Base-by-base conservation (phyloP, 2,113 vertebrate species). In the Axis porcinus region DNA sequence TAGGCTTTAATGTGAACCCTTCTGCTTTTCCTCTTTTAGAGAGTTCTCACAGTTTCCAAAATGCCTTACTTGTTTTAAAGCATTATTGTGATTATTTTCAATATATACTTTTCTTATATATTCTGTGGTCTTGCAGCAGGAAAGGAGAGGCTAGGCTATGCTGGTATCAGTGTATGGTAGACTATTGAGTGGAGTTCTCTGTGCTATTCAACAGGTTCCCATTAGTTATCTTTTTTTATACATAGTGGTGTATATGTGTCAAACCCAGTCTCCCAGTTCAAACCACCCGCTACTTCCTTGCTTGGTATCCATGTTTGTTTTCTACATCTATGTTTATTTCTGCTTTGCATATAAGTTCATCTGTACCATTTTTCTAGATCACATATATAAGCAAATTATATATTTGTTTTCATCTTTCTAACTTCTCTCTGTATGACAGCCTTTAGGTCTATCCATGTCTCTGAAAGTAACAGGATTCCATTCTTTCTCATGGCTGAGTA, bases 51-150 rank as follows among this genome's bases (percentile, higher is more conserved):
- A 23, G 7, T 55, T 90, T 91, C 52, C 50, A 90, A 28, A 33
- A 23, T 79, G 11, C 30, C 3, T 28, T 82, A 83, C 25, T 79
- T 84, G 67, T 54, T 79, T 84, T 89, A 93, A 74, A 79, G 36
- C 58, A 91, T 45, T 13, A 23, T 25, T 90, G 14, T 96, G 8
- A 67, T 13, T 87, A 82, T 94, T 88, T 78, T 16, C 79, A 57
- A 33, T 76, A 62, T 27, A 25, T 43, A 15, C 6, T 82, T 82
- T 33, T 86, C 60, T 79, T 57, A 60, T 11, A 40, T 25, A 64
- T 36, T 17, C 28, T 17, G 30, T 16, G 33, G 33, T 84, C 96
- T 90, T 11, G 21, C 60, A 62, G 2, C 55, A 84, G 40, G 74
- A 84, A 30, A 78, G 64, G 17, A 54, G 25, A 55, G 11, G 27